Base-by-base conservation (phyloP, 2,888 invertebrate genomes). In the Steinernema carpocapsae region DNA sequence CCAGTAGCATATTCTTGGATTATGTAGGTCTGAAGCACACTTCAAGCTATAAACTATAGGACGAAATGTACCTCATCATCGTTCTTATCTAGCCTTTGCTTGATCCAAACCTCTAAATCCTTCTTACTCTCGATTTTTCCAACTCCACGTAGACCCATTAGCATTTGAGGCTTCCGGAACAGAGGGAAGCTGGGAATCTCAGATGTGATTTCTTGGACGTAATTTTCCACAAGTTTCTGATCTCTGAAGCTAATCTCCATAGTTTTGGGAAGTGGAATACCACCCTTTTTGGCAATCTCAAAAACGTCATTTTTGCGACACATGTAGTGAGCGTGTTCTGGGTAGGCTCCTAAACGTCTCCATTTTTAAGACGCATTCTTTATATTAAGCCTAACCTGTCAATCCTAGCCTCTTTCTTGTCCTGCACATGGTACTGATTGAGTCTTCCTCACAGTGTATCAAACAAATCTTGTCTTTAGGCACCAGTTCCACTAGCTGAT, bases 361-460 rank as follows among this genome's bases (percentile, higher is more conserved):
- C 12, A 6, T 51, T 51, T 14, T 14, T 14, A 43, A 6, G 51
- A 51, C 19, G 7, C 51, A 51, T 19, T 51, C 14, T n/a, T 51
- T 51, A 6, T 19, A 51, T 6, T 51, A 19, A n/a, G 7, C 14
- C 19, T 12, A 51, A 51, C 51, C 17, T 51, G 7, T 51, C 43
- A 43, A 43, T 43, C 24, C 56, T 6, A 56, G 22, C 2, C 26
- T 22, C 26, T 56, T 56, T 6, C 56, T 22, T 7, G 56, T 56
- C 6, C 56, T 22, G 26, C 56, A 56, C 22, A 56, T 26, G 10
- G 56, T 26, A 17, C 24, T 26, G 14, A 56, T 26, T 6, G 56
- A 56, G 26, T 56, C 26, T 26, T 56, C 56, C 56, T 56, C 56
- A 26, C 56, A 56, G 56, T 56, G 56, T 12, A 56, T 56, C 56